Percentiles rank a stretch among this genome's conserved stretches.
These are phyloP conservation scores for Drosophila ochracea DNA, from an alignment of 2,888 invertebrate species.

Conservation along the genomic window DNA sequence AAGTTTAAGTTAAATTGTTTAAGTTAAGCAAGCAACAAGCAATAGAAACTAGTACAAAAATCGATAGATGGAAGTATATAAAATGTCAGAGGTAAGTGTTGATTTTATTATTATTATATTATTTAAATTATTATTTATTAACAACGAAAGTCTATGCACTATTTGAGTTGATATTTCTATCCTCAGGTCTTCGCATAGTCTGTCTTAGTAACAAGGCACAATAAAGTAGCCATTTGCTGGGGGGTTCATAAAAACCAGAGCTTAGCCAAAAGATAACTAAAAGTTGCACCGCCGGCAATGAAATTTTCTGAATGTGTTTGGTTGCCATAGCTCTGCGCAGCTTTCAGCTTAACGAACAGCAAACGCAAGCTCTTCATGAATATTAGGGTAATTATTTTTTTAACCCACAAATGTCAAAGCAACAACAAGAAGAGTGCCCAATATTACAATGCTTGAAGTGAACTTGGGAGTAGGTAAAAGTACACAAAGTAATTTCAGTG, in stretches of 20 bases:
- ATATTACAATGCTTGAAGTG: constrained; percentile 50
- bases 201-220: background rate
- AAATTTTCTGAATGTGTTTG: constrained; percentile 28
- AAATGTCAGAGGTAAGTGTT: background rate
- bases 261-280: constrained; percentile 1
- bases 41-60: background rate
- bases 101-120: background rate
- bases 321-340: constrained; percentile 16
- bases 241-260: constrained; percentile 1
- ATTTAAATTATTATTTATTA: background rate
- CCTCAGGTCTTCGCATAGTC: background rate
- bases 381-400: constrained; percentile 69
- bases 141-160: background rate
- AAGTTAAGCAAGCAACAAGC: background rate
- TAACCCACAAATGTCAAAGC: constrained; percentile 76
- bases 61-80: background rate
- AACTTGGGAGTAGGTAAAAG: constrained; percentile 49
- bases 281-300: background rate
- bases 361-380: constrained; percentile 48
- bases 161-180: background rate
- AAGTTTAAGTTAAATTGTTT: background rate
- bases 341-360: constrained; percentile 4
- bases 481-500: constrained; percentile 61
- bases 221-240: background rate
- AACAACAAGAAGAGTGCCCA: constrained; percentile 23